A percentile compares a stretch with the other conserved stretches of the same genome.
These are phyloP conservation scores for Sphecodes monilicornis DNA, from an alignment of 2,888 invertebrate species.

Conservation along the genomic window DNA sequence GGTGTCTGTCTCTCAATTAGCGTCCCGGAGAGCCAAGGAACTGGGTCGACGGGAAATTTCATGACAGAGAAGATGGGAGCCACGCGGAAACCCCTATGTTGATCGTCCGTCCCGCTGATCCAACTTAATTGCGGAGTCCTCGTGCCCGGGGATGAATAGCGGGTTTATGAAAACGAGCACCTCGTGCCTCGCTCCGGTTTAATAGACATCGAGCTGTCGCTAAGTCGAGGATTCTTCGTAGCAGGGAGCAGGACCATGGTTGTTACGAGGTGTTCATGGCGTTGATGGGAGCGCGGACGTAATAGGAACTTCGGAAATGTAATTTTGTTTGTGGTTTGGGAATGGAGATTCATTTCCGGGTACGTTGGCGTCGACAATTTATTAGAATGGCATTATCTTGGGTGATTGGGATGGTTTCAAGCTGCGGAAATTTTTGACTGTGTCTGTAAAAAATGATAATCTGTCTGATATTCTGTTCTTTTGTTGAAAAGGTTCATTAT, in stretches of 20 bases:
- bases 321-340: neutral
- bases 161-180: conserved; percentile 11
- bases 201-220: conserved; percentile 7
- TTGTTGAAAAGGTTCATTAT: too few species aligned
- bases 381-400: neutral
- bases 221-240: neutral
- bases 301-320: neutral
- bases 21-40: conserved; percentile 32
- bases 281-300: neutral
- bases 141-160: conserved; percentile 25
- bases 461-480: too few species aligned
- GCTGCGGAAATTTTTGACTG: too few species aligned
- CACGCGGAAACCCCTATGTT: conserved; percentile 18
- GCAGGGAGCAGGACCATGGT: too few species aligned
- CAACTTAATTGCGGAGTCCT: conserved; percentile 44
- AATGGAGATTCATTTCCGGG: neutral
- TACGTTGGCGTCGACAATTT: neutral
- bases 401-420: too few species aligned
- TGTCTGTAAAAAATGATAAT: too few species aligned
- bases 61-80: conserved; percentile 10
- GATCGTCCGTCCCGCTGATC: conserved; percentile 32
- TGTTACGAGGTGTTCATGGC: neutral
- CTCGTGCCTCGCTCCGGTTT: neutral
- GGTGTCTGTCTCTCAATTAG: conserved; percentile 15
- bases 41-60: conserved; percentile 32